Base-by-base conservation (phyloP, 2,888 invertebrate species). In the Drosophila affinis region DNA sequence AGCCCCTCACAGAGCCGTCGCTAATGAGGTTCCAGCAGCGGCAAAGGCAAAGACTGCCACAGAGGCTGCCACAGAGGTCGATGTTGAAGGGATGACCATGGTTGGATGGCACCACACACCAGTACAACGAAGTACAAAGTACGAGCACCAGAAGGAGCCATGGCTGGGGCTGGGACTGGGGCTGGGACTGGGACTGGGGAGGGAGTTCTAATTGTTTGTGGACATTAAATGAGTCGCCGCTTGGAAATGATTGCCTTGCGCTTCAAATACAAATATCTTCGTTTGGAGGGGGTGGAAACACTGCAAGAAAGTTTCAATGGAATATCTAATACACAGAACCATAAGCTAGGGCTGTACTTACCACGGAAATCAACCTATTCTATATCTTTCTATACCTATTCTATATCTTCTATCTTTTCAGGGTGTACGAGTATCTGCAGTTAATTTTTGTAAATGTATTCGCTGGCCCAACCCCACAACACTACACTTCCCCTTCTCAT, bases 241-340 rank as follows among this genome's bases (percentile, higher is more conserved):
- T 87, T 87, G 82, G 84, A 87, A 87, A 86, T 86, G 76, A 86
- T 83, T 80, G 86, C 81, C 78, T 67, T 70, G 78, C 75, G 81
- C 73, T 73, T 77, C 59, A 68, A 79, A 79, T 76, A n/a, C 59
- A 65, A 79, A 79, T 76, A n/a, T 45, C 75, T 75, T 80, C 7
- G n/a, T 1, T 3, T n/a, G 39, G 14, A 21, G 14, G 7, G 39
- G 14, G 6, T 34, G 34, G 12, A 76, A 27, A 56, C 45, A 56
- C 55, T 56, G 6, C 4, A 46, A 56, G 55, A 54, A 54, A 54
- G 34, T 9, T 29, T 29, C 29, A 7, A 29, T 29, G 2, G 29
- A 29, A 29, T 9, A 1, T 9, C 29, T 9, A 9, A 27, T 27
- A 27, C 27, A 27, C 9, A 27, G 1, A 27, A 27, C 27, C 27